These are phyloP conservation scores for Actias luna DNA, from an alignment of 2,888 invertebrate species.

Conservation along the genomic window DNA sequence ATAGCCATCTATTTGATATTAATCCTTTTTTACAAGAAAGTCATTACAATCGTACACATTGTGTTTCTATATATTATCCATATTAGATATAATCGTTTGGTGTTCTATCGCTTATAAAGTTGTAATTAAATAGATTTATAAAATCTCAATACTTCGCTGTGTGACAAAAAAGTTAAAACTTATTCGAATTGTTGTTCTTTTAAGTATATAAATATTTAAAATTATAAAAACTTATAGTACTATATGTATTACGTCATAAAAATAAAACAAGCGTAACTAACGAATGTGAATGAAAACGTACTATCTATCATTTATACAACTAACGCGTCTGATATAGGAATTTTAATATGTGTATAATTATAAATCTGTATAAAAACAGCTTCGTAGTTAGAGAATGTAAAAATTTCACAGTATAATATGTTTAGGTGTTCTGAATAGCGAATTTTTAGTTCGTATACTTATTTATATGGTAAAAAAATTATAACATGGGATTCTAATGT, in stretches of 20 bases:
- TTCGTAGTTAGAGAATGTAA: constrained; percentile 66
- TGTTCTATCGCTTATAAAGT: constrained; percentile 15
- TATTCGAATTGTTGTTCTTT: constrained; percentile 60
- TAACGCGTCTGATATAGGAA: constrained; percentile 40
- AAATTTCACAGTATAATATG: constrained; percentile 44
- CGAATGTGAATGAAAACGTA: constrained; percentile 42
- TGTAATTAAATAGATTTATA: constrained; percentile 31
- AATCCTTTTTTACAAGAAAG: neutral
- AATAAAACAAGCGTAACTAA: constrained; percentile 44
- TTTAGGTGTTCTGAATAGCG: constrained; percentile 53
- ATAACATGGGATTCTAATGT: constrained; percentile 10
- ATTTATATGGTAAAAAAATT: constrained; percentile 10
- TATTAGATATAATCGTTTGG: constrained; percentile 15
- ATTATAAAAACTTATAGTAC: constrained; percentile 47
- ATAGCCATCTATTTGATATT: neutral
- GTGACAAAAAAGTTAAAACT: constrained; percentile 58
- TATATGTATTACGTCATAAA: constrained; percentile 47
- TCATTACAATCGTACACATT: neutral
- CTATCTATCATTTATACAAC: constrained; percentile 42
- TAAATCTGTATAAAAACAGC: constrained; percentile 59
- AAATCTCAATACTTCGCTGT: constrained; percentile 47
- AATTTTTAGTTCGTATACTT: constrained; percentile 32
- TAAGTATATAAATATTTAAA: constrained; percentile 44
- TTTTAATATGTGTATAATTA: constrained; percentile 49
- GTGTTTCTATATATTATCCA: neutral